phyloP scores from a whole-genome alignment of 1,140 invertebrate genomes.

The Achroia grisella region DNA sequence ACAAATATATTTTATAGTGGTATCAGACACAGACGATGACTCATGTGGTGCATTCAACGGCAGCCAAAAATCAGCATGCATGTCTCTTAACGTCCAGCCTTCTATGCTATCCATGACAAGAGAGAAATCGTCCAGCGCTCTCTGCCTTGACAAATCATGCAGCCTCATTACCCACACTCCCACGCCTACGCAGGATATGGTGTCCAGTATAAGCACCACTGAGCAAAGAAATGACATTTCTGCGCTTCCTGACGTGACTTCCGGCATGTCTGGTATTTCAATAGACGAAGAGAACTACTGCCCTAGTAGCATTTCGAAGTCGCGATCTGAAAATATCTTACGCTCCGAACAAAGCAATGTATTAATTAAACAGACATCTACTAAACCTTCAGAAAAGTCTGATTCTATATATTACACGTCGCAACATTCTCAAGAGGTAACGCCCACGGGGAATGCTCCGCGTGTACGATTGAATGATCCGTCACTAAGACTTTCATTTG shows the following conservation, averaged over 20 bases:
- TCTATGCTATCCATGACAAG: constrained; percentile 56
- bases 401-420: constrained; percentile 71
- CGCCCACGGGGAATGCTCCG: constrained; percentile 48
- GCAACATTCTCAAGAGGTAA: constrained; percentile 58
- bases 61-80: constrained; percentile 64
- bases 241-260: constrained; percentile 61
- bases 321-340: constrained; percentile 65
- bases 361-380: constrained; percentile 29
- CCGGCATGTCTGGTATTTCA: constrained; percentile 67
- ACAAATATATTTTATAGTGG: constrained; percentile 5
- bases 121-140: constrained; percentile 65
- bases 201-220: constrained; percentile 69
- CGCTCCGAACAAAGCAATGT: constrained; percentile 60
- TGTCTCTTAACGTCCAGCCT: constrained; percentile 63
- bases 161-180: constrained; percentile 66
- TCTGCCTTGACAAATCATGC: constrained; percentile 65
- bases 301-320: constrained; percentile 66
- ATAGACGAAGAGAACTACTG: constrained; percentile 68
- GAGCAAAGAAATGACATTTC: constrained; percentile 66
- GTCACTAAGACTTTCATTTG: constrained; percentile 58
- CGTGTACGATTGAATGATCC: constrained; percentile 50
- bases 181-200: constrained; percentile 70
- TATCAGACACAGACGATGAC: constrained; percentile 69
- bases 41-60: constrained; percentile 63
- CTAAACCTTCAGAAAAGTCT: constrained; percentile 51